Conservation (phyloP, 2,113 vertebrate genomes). For the Symphodus melops region DNA sequence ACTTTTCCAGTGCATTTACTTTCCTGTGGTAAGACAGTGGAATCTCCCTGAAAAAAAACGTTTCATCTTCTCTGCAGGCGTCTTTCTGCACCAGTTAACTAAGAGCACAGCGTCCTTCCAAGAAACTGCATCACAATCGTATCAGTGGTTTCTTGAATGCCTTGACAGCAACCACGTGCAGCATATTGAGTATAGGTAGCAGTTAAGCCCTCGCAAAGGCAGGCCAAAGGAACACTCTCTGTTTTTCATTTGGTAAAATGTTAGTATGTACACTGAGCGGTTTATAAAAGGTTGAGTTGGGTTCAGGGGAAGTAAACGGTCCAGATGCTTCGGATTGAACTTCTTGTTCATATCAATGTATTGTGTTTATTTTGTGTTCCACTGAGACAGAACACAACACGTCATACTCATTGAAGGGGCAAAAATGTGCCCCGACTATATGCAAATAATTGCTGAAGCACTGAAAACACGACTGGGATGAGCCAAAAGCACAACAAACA, state of each 20-base stretch:
- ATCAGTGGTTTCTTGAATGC: slow-evolving; percentile 46
- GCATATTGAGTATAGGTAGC: slow-evolving; percentile 33
- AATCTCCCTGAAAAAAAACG: slow-evolving; percentile 18
- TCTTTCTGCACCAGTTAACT: slow-evolving; percentile 27
- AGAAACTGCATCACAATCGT: slow-evolving; percentile 39
- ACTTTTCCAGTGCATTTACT: slow-evolving; percentile 30
- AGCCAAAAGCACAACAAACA: background rate
- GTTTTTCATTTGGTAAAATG: slow-evolving; percentile 38
- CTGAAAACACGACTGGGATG: background rate
- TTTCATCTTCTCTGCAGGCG: slow-evolving; percentile 40
- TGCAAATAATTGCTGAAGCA: background rate
- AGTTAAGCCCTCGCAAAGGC: slow-evolving; percentile 41
- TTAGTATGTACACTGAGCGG: slow-evolving; percentile 24
- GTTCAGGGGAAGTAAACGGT: slow-evolving; percentile 25
- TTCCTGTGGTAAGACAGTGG: slow-evolving; percentile 35
- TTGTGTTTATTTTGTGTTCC: slow-evolving; percentile 21
- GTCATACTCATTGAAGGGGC: background rate
- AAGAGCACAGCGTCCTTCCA: slow-evolving; percentile 61
- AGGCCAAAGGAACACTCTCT: slow-evolving; percentile 22
- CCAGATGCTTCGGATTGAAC: slow-evolving; percentile 12
- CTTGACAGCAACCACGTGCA: slow-evolving; percentile 19
- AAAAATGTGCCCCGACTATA: background rate
- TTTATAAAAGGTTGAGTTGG: slow-evolving; percentile 32
- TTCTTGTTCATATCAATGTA: slow-evolving; percentile 8
- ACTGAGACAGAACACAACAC: background rate